These are phyloP conservation scores for Calliopum simillimum DNA, from an alignment of 2,888 invertebrate genomes.

Conservation along the genomic window DNA sequence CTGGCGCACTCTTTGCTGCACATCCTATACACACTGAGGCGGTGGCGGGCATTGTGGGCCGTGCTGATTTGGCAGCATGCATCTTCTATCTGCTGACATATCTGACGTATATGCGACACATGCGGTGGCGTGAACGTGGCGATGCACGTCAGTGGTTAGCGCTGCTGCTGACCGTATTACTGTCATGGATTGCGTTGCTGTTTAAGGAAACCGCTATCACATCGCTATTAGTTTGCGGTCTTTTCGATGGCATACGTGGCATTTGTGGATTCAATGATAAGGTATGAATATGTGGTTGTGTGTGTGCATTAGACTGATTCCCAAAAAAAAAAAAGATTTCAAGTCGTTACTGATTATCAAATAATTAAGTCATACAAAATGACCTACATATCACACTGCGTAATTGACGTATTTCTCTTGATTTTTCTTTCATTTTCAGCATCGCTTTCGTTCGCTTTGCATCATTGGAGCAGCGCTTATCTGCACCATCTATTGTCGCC, in stretches of 20 bases:
- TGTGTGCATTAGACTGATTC: too few species aligned
- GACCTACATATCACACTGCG: too few species aligned
- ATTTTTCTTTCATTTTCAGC: constrained; percentile 70
- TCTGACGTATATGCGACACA: constrained; percentile 85
- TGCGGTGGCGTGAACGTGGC: constrained; percentile 72
- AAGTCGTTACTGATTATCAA: too few species aligned
- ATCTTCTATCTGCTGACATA: constrained; percentile 90
- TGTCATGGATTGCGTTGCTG: constrained; percentile 85
- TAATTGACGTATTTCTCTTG: constrained; percentile 28
- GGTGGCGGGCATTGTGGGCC: constrained; percentile 94
- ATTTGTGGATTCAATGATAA: constrained; percentile 68
- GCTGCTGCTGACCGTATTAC: constrained; percentile 72
- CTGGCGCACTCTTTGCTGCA: constrained; percentile 90
- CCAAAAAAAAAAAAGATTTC: too few species aligned
- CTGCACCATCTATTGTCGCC: constrained; percentile 79
- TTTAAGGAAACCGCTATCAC: constrained; percentile 97
- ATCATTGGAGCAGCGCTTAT: constrained; percentile 76
- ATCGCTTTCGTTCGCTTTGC: constrained; percentile 78
- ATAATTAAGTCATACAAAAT: too few species aligned
- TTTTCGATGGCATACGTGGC: constrained; percentile 83
- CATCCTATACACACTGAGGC: constrained; percentile 98
- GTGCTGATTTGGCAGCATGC: constrained; percentile 93
- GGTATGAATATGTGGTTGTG: constrained; percentile 65
- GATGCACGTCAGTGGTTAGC: constrained; percentile 71
- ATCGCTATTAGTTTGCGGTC: constrained; percentile 88